Percentiles rank a stretch among this genome's conserved stretches.
These are phyloP conservation scores for Atlantisia rogersi DNA, from an alignment of 2,113 vertebrate species.

Conservation along the genomic window DNA sequence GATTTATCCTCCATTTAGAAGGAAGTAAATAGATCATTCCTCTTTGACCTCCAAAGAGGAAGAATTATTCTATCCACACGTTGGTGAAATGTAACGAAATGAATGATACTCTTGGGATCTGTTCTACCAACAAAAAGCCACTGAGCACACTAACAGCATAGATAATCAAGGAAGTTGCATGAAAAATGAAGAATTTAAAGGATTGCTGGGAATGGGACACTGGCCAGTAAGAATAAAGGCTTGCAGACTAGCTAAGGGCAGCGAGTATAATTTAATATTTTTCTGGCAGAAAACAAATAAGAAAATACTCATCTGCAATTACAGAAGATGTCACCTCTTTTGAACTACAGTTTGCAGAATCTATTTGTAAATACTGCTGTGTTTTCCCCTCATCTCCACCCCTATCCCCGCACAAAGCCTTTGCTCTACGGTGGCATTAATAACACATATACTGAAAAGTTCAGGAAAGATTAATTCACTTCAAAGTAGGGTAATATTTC, in stretches of 20 bases:
- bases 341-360: slow-evolving; percentile 56
- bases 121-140: slow-evolving; percentile 26
- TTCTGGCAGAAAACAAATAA: slow-evolving; percentile 56
- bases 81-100: slow-evolving; percentile 54
- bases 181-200: slow-evolving; percentile 56
- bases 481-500: background rate
- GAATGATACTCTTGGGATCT: slow-evolving; percentile 1
- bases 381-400: background rate
- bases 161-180: slow-evolving; percentile 57
- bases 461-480: slow-evolving; percentile 6
- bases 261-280: slow-evolving; percentile 62
- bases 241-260: slow-evolving; percentile 40
- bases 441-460: background rate
- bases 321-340: slow-evolving; percentile 49
- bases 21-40: slow-evolving; percentile 44
- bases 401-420: background rate
- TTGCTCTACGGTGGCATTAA: background rate
- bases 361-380: slow-evolving; percentile 45
- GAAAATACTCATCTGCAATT: slow-evolving; percentile 65
- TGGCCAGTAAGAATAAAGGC: slow-evolving; percentile 21
- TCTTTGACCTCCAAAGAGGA: slow-evolving; percentile 39
- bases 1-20: slow-evolving; percentile 47
- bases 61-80: slow-evolving; percentile 19
- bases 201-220: slow-evolving; percentile 48
- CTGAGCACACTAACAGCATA: slow-evolving; percentile 27